Percentiles rank a stretch among this genome's conserved stretches.
These are phyloP conservation scores for Ursus arctos DNA, from an alignment of 2,113 vertebrate genomes.

Conservation along the genomic window DNA sequence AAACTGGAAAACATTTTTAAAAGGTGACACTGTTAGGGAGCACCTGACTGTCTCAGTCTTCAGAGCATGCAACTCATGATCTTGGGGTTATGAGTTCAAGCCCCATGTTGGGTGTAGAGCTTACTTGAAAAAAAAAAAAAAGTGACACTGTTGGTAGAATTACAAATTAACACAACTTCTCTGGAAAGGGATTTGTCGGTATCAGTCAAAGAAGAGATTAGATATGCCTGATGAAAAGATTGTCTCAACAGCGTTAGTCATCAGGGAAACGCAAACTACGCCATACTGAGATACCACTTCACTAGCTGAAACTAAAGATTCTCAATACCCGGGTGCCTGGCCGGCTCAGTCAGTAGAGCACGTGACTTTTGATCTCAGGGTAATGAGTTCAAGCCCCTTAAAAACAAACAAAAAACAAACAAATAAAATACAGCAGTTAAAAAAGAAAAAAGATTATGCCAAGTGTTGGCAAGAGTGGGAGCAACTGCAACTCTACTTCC, in stretches of 20 bases:
- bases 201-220: not conserved
- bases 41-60: too few species aligned
- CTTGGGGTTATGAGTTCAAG: too few species aligned
- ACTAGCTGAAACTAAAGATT: not conserved
- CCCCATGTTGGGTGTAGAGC: too few species aligned
- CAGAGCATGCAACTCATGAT: too few species aligned
- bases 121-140: not conserved
- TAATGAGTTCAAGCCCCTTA: not conserved
- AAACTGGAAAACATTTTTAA: not conserved
- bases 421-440: not conserved
- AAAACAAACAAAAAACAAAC: not conserved
- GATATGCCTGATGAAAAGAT: not conserved
- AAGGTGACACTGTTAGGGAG: not conserved
- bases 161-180: not conserved
- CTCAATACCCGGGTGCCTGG: not conserved
- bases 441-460: not conserved
- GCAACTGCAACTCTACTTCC: not conserved
- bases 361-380: not conserved
- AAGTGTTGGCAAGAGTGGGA: not conserved
- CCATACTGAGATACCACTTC: not conserved
- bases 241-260: not conserved
- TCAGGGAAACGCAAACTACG: not conserved
- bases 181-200: not conserved
- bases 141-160: not conserved
- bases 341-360: not conserved